Conservation (phyloP, 1,140 invertebrate genomes). For the Galleria mellonella region DNA sequence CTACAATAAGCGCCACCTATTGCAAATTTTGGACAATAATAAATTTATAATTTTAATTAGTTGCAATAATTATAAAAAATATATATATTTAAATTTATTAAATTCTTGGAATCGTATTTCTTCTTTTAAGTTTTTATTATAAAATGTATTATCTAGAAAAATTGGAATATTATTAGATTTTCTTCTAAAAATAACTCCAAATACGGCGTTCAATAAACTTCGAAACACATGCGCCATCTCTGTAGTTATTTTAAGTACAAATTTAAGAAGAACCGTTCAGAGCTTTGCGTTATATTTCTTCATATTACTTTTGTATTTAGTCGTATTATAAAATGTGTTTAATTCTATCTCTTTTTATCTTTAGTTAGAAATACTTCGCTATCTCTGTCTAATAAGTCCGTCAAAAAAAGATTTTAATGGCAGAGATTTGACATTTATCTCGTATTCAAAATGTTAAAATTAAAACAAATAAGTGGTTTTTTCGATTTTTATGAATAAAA, state of each 20-base stretch:
- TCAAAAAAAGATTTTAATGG: slow-evolving; percentile 43
- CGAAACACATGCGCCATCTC: slow-evolving; percentile 62
- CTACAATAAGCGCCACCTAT: no score
- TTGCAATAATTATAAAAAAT: no score
- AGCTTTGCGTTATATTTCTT: slow-evolving; percentile 4
- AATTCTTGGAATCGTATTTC: no score
- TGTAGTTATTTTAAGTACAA: slow-evolving; percentile 20
- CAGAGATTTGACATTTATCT: slow-evolving; percentile 53
- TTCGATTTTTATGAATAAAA: slow-evolving; percentile 54
- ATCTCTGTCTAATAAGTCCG: slow-evolving; percentile 24
- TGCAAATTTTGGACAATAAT: no score
- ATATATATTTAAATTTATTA: no score
- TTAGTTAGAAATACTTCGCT: slow-evolving; percentile 3
- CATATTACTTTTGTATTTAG: slow-evolving; percentile 21
- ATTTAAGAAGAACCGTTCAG: slow-evolving; percentile 19
- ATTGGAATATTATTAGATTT: slow-evolving; percentile 1
- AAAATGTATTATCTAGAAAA: no score
- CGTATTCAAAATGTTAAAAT: slow-evolving; percentile 35
- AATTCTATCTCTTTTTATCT: slow-evolving; percentile 25
- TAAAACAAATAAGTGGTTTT: slow-evolving; percentile 22
- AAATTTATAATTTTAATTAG: no score
- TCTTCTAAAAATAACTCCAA: slow-evolving; percentile 55
- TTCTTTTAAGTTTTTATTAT: no score
- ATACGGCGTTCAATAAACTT: slow-evolving; percentile 59
- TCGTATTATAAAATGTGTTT: slow-evolving; percentile 21